A percentile compares a stretch with the other conserved stretches of the same genome.
phyloP scores from a whole-genome alignment of 2,888 invertebrate genomes.

The Iselma pallidipennis region DNA sequence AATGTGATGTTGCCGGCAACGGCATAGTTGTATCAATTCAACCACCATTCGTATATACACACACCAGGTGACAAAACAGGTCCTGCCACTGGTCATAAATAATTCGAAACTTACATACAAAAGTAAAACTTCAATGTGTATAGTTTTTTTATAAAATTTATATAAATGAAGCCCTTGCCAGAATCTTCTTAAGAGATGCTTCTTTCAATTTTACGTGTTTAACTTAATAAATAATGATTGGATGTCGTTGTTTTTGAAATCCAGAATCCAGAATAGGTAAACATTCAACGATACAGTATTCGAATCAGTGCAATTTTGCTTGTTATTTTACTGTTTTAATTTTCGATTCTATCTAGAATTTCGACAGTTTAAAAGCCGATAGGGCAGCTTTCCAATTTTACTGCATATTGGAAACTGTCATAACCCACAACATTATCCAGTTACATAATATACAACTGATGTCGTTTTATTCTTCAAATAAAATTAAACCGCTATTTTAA shows the following conservation, averaged over 20 bases:
- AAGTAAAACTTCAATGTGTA: not conserved
- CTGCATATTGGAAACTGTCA: constrained; percentile 27
- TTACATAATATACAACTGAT: not conserved
- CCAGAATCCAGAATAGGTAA: not conserved
- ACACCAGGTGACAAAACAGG: constrained; percentile 48
- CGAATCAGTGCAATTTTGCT: constrained; percentile 16
- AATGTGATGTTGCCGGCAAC: constrained; percentile 39
- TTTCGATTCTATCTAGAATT: constrained; percentile 29
- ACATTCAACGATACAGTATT: not conserved
- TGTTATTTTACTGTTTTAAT: constrained; percentile 38
- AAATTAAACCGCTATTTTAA: no score
- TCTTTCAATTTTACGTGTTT: no score
- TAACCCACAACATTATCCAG: constrained; percentile 9
- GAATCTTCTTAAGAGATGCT: no score
- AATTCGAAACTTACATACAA: constrained; percentile 16
- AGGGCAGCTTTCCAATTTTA: constrained; percentile 19
- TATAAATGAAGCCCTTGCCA: no score
- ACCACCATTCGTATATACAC: constrained; percentile 24
- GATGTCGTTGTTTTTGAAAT: not conserved
- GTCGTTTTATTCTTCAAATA: no score
- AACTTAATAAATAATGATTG: no score
- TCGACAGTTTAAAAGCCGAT: constrained; percentile 19
- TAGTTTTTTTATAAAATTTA: constrained; percentile 18
- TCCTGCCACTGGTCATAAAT: constrained; percentile 44
- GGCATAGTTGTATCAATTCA: constrained; percentile 38